Evolutionary conservation across 2,888 invertebrate genomes (phyloP).

Genomic region (Drosophila fulvimacula): DNA sequence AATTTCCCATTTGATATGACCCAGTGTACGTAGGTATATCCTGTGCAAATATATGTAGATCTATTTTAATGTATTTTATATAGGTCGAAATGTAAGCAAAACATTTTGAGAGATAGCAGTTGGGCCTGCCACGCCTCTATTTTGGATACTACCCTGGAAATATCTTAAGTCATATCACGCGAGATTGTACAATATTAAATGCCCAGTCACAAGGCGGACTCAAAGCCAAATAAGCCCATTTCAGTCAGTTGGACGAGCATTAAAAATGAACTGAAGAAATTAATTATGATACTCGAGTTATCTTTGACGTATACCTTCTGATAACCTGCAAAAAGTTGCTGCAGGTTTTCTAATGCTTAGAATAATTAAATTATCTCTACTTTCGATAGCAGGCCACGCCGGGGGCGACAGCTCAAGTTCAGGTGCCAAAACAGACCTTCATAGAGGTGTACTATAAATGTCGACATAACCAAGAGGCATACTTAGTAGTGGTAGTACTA

Average conservation of each 20-base stretch:
- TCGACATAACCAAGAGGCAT: not conserved
- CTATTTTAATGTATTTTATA: too few relatives aligned
- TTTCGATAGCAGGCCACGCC: constrained; percentile 41
- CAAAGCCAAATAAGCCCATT: not conserved
- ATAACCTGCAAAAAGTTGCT: constrained; percentile 45
- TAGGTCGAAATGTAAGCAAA: too few relatives aligned
- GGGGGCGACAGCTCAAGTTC: constrained; percentile 41
- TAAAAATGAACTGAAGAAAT: constrained; percentile 57
- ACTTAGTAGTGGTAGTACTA: not conserved
- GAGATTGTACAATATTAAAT: not conserved
- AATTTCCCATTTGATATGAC: too few relatives aligned
- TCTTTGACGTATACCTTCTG: constrained; percentile 72
- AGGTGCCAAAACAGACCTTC: constrained; percentile 21
- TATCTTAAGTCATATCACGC: not conserved
- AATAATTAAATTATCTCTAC: constrained; percentile 65
- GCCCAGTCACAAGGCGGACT: too few relatives aligned
- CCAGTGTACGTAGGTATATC: too few relatives aligned
- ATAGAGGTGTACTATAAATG: constrained; percentile 8
- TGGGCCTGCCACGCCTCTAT: too few relatives aligned
- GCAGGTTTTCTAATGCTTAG: constrained; percentile 48
- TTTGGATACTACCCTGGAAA: not conserved
- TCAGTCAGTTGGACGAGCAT: constrained; percentile 1
- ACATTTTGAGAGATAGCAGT: too few relatives aligned
- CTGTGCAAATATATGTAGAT: too few relatives aligned
- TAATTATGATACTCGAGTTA: constrained; percentile 77